phyloP scores from a whole-genome alignment of 2,797 vertebrate species.

The Pseudopleuronectes americanus region DNA sequence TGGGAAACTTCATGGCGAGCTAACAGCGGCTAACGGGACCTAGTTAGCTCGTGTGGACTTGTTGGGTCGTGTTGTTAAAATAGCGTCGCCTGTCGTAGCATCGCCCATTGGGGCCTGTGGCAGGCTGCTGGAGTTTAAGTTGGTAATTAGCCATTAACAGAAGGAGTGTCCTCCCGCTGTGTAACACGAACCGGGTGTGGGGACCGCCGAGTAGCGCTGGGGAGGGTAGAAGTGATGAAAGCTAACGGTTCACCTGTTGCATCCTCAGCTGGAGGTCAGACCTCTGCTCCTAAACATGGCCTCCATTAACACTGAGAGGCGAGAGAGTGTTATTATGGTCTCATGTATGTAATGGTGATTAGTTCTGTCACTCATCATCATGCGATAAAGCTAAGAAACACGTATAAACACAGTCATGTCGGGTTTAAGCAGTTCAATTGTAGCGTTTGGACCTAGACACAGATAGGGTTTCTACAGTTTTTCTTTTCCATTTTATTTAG shows the following conservation, averaged over 20 bases:
- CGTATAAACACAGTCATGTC: too few relatives aligned
- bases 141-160: conserved; percentile 48
- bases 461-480: too few relatives aligned
- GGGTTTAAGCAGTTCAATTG: too few relatives aligned
- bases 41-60: conserved; percentile 8
- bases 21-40: conserved; percentile 53
- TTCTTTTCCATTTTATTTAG: too few relatives aligned
- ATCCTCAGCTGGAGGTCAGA: conserved; percentile 1
- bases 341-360: too few relatives aligned
- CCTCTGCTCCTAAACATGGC: too few relatives aligned
- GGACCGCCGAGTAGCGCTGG: conserved; percentile 3
- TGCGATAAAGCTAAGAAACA: too few relatives aligned
- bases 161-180: conserved; percentile 2
- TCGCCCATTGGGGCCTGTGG: background rate
- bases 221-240: conserved; percentile 1
- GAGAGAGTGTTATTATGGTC: too few relatives aligned
- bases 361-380: too few relatives aligned
- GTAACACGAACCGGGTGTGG: conserved; percentile 42
- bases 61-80: background rate
- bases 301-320: too few relatives aligned
- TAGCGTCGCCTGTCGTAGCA: background rate
- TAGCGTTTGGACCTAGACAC: background rate
- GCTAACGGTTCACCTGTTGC: conserved; percentile 63
- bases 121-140: background rate
- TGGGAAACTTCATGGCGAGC: conserved; percentile 51